These are phyloP conservation scores for Atta cephalotes DNA, from an alignment of 1,140 invertebrate genomes.

Conservation along the genomic window DNA sequence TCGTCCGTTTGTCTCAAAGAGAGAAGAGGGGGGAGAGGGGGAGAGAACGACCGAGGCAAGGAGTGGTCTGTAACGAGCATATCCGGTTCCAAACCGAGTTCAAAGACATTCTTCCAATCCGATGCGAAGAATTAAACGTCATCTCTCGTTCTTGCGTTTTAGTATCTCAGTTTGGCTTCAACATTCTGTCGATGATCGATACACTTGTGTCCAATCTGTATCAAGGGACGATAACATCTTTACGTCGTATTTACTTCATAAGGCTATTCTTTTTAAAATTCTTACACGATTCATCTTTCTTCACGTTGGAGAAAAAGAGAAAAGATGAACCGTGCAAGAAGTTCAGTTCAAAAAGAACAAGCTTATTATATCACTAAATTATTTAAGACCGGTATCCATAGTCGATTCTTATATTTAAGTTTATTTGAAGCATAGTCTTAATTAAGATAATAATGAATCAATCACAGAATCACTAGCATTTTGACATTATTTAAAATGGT, in stretches of 20 bases:
- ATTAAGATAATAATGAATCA: too few relatives aligned
- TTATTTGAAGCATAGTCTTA: too few relatives aligned
- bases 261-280: too few relatives aligned
- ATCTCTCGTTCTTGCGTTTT: slow-evolving; percentile 28
- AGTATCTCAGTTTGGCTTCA: background rate
- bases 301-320: too few relatives aligned
- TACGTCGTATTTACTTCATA: background rate
- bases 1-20: slow-evolving; percentile 46
- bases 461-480: too few relatives aligned
- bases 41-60: background rate
- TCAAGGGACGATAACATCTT: background rate
- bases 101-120: slow-evolving; percentile 63
- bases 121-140: slow-evolving; percentile 47
- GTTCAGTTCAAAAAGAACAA: too few relatives aligned
- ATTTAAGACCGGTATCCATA: background rate
- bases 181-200: background rate
- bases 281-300: too few relatives aligned
- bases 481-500: too few relatives aligned
- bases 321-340: too few relatives aligned
- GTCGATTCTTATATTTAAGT: too few relatives aligned
- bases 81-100: slow-evolving; percentile 75
- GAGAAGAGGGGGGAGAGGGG: background rate
- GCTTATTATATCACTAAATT: background rate
- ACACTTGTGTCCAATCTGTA: background rate
- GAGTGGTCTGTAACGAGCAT: slow-evolving; percentile 64